Percentiles rank a stretch among this genome's conserved stretches.
These are phyloP conservation scores for Pterois miles DNA, from an alignment of 2,797 vertebrate species.

Conservation along the genomic window DNA sequence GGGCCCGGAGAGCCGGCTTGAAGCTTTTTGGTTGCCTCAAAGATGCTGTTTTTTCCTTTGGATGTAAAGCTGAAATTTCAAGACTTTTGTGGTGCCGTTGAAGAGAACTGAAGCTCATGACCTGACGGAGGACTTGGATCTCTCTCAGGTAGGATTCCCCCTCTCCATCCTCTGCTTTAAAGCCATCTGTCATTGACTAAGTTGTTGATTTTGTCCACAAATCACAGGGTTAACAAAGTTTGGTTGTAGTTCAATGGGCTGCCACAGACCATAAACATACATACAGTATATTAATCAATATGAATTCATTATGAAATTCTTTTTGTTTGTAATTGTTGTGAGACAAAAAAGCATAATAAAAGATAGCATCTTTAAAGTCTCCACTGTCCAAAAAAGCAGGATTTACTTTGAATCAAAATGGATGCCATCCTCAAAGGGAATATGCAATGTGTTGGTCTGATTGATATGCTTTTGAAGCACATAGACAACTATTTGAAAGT, in stretches of 20 bases:
- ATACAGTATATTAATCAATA: not conserved
- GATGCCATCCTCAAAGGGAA: conserved; percentile 46
- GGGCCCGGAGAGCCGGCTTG: conserved; percentile 26
- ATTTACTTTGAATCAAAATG: conserved; percentile 39
- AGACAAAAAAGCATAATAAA: not conserved
- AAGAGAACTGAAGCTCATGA: conserved; percentile 44
- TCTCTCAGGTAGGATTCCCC: conserved; percentile 63
- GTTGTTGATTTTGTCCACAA: not conserved
- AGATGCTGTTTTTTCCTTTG: conserved; percentile 18
- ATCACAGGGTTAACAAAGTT: not conserved
- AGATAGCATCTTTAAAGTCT: not conserved
- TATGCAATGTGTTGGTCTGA: conserved; percentile 41
- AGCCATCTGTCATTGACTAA: not conserved
- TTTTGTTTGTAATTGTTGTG: not conserved
- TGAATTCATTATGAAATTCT: not conserved
- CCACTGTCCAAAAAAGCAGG: not conserved
- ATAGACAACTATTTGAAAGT: conserved; percentile 25
- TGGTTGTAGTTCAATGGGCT: not conserved
- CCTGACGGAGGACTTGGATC: conserved; percentile 45
- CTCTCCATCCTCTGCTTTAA: not conserved
- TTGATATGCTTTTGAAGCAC: conserved; percentile 23
- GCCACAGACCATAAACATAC: not conserved
- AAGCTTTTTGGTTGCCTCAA: conserved; percentile 28
- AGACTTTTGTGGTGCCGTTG: conserved; percentile 14
- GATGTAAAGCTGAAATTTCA: conserved; percentile 19